A percentile compares a stretch with the other conserved stretches of the same genome.
These are phyloP conservation scores for Eupelmus urozonus DNA, from an alignment of 2,888 invertebrate species.

Conservation along the genomic window DNA sequence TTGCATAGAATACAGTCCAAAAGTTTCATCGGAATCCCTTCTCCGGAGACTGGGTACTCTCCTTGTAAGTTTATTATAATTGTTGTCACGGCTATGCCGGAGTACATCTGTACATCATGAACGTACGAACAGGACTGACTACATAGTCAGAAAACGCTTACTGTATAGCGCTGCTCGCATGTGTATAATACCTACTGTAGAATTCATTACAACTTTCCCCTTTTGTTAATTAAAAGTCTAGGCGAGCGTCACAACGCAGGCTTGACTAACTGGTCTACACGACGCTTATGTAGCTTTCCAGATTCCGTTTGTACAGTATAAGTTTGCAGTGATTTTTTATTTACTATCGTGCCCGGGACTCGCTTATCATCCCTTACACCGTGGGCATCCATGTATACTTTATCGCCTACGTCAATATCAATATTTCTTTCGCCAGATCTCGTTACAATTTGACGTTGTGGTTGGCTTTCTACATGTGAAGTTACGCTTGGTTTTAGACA, in stretches of 20 bases:
- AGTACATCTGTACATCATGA: no score
- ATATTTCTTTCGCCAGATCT: conserved; percentile 26
- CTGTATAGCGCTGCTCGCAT: no score
- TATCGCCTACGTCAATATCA: conserved; percentile 30
- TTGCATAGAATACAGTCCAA: no score
- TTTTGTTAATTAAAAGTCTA: conserved; percentile 37
- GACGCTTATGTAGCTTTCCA: conserved; percentile 41
- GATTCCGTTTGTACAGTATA: conserved; percentile 44
- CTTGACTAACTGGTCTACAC: conserved; percentile 50
- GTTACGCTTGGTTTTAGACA: conserved; percentile 30
- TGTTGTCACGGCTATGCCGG: no score
- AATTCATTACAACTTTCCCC: conserved; percentile 55
- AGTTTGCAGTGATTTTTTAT: conserved; percentile 47
- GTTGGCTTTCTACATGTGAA: conserved; percentile 35
- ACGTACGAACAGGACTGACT: no score
- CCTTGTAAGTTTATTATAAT: no score
- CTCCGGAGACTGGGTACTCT: no score
- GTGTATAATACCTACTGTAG: no score
- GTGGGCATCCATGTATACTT: conserved; percentile 34
- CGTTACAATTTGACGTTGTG: conserved; percentile 45
- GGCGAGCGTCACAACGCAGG: conserved; percentile 36
- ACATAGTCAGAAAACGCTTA: no score
- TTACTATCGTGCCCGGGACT: conserved; percentile 40
- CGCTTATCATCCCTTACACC: conserved; percentile 39
- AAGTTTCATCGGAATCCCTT: no score